Evolutionary conservation across 2,113 vertebrate species (phyloP).

Genomic region (Abramis brama): DNA sequence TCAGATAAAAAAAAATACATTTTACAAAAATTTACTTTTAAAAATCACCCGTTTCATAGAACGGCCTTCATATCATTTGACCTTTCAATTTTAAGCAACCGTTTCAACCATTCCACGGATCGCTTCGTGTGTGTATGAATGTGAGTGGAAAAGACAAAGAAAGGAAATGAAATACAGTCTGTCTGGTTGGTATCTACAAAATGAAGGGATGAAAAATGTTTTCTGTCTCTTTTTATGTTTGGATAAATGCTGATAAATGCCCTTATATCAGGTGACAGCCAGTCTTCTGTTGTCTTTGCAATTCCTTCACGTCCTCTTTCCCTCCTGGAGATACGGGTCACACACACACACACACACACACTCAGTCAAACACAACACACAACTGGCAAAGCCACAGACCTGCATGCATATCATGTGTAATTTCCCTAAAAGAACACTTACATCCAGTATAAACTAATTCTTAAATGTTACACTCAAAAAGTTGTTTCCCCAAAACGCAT

Average conservation of each 20-base stretch:
- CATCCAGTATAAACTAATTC: background rate
- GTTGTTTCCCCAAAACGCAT: background rate
- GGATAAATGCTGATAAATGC: slow-evolving; percentile 41
- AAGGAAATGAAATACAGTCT: slow-evolving; percentile 41
- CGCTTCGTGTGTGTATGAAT: background rate
- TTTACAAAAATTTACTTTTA: background rate
- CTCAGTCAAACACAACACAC: slow-evolving; percentile 20
- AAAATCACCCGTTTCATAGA: background rate
- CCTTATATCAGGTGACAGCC: slow-evolving; percentile 39
- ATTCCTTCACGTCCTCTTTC: slow-evolving; percentile 13
- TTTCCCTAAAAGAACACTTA: background rate
- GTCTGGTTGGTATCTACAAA: slow-evolving; percentile 19
- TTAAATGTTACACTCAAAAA: background rate
- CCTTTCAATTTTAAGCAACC: background rate
- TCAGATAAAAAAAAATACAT: background rate
- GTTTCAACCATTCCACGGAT: slow-evolving; percentile 14
- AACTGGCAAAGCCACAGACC: background rate
- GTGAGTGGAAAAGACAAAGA: slow-evolving; percentile 33
- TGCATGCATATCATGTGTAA: background rate
- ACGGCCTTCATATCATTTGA: background rate
- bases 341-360: slow-evolving; percentile 9
- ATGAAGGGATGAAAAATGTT: slow-evolving; percentile 20
- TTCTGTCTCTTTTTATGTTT: slow-evolving; percentile 38
- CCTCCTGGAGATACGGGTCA: slow-evolving; percentile 32
- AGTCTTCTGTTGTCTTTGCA: slow-evolving; percentile 34